Conservation (phyloP, 2,797 vertebrate genomes). For the Phrynocephalus vlangalii region DNA sequence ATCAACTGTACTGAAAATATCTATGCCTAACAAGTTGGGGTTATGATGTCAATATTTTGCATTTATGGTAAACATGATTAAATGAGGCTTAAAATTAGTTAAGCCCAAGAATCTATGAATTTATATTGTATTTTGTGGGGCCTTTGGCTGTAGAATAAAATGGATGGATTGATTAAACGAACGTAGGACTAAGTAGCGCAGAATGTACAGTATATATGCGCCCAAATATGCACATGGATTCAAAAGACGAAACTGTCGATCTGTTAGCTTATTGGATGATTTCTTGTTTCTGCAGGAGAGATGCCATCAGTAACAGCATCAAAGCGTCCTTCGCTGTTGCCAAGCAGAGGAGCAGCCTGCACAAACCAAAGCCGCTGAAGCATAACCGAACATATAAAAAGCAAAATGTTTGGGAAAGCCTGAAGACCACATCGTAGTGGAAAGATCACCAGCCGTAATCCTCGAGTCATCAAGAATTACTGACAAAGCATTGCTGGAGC, state of each 20-base stretch:
- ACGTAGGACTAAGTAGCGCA: background rate
- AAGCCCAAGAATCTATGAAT: too few species aligned
- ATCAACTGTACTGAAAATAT: background rate
- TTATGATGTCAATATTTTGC: background rate
- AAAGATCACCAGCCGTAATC: constrained; percentile 34
- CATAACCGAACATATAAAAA: constrained; percentile 76
- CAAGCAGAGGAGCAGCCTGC: constrained; percentile 74
- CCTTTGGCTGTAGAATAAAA: too few species aligned
- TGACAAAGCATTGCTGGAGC: constrained; percentile 51
- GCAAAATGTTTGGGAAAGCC: constrained; percentile 59
- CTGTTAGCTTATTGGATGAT: background rate
- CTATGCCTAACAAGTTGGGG: background rate
- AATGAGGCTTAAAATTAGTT: too few species aligned
- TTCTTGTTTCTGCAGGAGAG: constrained; percentile 73
- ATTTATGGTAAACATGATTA: background rate
- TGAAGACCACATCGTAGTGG: constrained; percentile 67
- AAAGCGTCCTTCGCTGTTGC: constrained; percentile 74
- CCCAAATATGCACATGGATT: background rate
- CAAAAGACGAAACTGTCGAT: background rate
- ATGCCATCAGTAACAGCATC: constrained; percentile 77
- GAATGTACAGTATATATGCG: background rate
- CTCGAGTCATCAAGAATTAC: constrained; percentile 24
- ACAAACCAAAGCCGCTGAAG: constrained; percentile 67
- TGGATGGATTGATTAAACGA: background rate
- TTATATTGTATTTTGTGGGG: too few species aligned